phyloP scores from a whole-genome alignment of 2,113 vertebrate genomes.

The Chitala chitala region DNA sequence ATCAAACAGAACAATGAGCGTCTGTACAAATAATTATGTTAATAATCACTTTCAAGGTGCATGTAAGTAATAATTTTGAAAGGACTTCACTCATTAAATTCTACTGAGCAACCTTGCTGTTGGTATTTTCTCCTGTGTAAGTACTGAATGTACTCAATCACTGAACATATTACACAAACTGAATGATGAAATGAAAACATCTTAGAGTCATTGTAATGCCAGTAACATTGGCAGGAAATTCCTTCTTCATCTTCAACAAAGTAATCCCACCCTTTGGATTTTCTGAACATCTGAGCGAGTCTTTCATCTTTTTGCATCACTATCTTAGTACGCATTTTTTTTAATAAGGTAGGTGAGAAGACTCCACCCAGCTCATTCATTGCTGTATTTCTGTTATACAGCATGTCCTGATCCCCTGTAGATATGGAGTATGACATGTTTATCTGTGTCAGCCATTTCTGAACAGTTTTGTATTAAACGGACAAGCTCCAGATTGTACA shows the following conservation, averaged over 20 bases:
- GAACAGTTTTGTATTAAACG: no score
- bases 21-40: not conserved
- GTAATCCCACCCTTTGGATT: not conserved
- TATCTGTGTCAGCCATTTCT: no score
- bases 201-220: not conserved
- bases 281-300: not conserved
- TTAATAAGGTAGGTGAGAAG: not conserved
- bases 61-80: not conserved
- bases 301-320: not conserved
- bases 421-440: no score
- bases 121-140: not conserved
- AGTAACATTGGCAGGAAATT: not conserved
- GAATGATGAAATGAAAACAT: not conserved
- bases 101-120: not conserved
- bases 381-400: not conserved
- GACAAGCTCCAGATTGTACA: no score
- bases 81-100: not conserved
- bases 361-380: no score
- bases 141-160: not conserved
- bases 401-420: no score
- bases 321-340: not conserved
- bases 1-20: not conserved
- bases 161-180: not conserved
- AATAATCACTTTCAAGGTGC: conserved; percentile 4
- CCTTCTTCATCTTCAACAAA: not conserved